Percentiles rank a stretch among this genome's conserved stretches.
phyloP scores from a whole-genome alignment of 2,797 vertebrate species.

The Chiroxiphia lanceolata region DNA sequence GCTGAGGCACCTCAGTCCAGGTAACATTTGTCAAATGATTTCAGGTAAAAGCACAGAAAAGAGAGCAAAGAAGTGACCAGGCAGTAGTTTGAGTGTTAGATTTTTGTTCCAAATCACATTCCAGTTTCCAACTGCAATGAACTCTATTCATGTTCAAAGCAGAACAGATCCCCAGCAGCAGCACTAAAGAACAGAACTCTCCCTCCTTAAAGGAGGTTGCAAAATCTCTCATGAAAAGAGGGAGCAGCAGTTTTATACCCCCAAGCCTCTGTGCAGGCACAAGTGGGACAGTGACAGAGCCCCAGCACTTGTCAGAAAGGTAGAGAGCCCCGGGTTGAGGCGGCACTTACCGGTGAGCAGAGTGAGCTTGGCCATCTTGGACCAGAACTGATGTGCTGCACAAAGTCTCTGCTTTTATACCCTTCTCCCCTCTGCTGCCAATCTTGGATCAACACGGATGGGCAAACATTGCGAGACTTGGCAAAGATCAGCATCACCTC shows the following conservation, averaged over 20 bases:
- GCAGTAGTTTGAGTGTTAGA: not conserved
- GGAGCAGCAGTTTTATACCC: not conserved
- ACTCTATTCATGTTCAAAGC: not conserved
- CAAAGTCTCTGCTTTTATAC: not conserved
- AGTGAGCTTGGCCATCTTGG: conserved; percentile 60
- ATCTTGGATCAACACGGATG: not conserved
- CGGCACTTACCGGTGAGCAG: conserved; percentile 48
- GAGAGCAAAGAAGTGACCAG: no score
- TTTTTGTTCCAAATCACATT: no score
- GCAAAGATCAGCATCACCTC: not conserved
- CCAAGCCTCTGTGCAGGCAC: rapidly evolving
- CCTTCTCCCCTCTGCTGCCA: not conserved
- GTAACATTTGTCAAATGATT: not conserved
- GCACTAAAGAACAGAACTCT: not conserved
- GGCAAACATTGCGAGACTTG: not conserved
- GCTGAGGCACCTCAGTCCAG: no score
- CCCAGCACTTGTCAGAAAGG: no score
- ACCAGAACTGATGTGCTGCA: not conserved
- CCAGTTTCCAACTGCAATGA: not conserved
- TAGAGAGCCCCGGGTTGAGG: not conserved
- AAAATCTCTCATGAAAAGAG: not conserved
- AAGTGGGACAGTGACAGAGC: not conserved
- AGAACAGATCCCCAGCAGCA: not conserved
- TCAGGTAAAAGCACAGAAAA: no score
- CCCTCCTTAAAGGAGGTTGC: not conserved